These are phyloP conservation scores for Leucoraja ocellata DNA, from an alignment of 2,797 vertebrate genomes.

Conservation along the genomic window DNA sequence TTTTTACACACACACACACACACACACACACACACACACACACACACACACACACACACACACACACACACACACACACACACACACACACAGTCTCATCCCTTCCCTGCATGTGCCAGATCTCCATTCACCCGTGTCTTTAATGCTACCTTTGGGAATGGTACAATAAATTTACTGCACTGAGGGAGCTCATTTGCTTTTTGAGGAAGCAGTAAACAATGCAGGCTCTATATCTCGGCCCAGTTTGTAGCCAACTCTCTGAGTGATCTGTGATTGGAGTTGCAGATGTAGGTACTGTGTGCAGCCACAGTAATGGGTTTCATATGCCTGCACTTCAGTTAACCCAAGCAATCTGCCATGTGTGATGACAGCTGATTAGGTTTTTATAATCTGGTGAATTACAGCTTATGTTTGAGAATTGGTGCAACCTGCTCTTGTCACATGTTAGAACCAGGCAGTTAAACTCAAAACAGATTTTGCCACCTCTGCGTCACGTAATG, in stretches of 20 bases:
- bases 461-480: neutral
- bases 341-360: conserved; percentile 22
- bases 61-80: no score
- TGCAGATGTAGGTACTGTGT: conserved; percentile 31
- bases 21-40: no score
- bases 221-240: conserved; percentile 22
- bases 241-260: conserved; percentile 22
- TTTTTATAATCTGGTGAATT: conserved; percentile 27
- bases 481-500: neutral
- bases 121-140: conserved; percentile 15
- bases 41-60: no score
- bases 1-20: neutral
- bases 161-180: neutral
- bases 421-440: conserved; percentile 7
- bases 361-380: conserved; percentile 34
- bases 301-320: conserved; percentile 27
- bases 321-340: conserved; percentile 36
- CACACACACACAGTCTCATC: neutral
- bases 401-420: neutral
- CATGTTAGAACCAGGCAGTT: neutral
- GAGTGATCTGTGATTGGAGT: conserved; percentile 1
- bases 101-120: neutral
- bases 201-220: conserved; percentile 33
- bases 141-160: conserved; percentile 27
- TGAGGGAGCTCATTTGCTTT: conserved; percentile 18